Conservation (phyloP, 2,888 invertebrate genomes). For the Anodontia alba region DNA sequence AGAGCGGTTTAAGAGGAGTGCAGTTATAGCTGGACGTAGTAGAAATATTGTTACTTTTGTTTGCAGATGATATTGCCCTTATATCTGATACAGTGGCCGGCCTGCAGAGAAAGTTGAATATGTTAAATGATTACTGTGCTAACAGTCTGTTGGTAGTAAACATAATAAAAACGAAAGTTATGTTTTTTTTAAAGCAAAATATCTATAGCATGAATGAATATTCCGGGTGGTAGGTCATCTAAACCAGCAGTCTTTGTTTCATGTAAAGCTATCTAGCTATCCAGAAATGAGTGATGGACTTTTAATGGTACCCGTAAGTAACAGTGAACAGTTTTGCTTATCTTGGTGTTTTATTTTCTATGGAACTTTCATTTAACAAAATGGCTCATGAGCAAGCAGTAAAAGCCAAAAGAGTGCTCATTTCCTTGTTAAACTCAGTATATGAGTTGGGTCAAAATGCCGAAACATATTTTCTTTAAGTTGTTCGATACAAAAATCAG, state of each 20-base stretch:
- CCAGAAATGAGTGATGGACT: conserved; percentile 39
- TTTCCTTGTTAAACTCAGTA: background rate
- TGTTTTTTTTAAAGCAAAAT: conserved; percentile 44
- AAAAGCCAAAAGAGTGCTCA: no score
- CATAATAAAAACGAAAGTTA: conserved; percentile 39
- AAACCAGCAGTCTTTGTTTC: background rate
- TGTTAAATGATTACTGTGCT: no score
- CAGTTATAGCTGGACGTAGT: conserved; percentile 28
- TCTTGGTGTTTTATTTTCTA: conserved; percentile 34
- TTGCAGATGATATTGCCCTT: conserved; percentile 53
- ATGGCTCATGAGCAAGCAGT: no score
- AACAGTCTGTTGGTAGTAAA: conserved; percentile 44
- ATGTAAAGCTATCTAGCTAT: background rate
- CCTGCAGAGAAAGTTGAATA: conserved; percentile 38
- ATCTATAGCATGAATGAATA: background rate
- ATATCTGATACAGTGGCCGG: conserved; percentile 40
- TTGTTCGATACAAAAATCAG: conserved; percentile 39
- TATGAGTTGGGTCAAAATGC: conserved; percentile 8
- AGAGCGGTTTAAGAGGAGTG: conserved; percentile 21
- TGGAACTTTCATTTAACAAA: conserved; percentile 28
- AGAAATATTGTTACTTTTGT: conserved; percentile 35
- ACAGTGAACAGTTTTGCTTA: conserved; percentile 35
- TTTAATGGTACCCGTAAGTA: conserved; percentile 22
- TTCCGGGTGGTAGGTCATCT: no score
- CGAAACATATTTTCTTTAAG: conserved; percentile 31